phyloP scores from a whole-genome alignment of 2,797 vertebrate species.

The Huso huso region DNA sequence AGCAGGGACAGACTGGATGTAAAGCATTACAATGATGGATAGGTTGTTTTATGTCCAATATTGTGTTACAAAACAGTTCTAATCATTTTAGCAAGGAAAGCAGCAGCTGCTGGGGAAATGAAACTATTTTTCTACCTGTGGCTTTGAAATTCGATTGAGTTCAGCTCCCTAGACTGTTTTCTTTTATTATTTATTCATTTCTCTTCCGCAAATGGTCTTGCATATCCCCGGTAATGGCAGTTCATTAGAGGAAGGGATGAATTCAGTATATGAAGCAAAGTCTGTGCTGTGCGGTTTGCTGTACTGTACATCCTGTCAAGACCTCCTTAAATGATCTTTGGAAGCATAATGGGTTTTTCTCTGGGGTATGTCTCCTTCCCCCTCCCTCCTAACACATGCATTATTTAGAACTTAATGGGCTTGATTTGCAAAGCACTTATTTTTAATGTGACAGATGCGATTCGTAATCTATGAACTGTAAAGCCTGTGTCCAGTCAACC shows the following conservation, averaged over 20 bases:
- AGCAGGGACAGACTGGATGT: not conserved
- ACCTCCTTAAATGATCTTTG: not conserved
- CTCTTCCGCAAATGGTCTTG: conserved; percentile 20
- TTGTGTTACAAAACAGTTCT: conserved; percentile 26
- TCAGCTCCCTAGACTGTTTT: conserved; percentile 22
- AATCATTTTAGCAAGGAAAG: conserved; percentile 22
- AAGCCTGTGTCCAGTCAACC: not conserved
- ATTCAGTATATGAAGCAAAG: conserved; percentile 12
- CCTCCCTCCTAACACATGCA: conserved; percentile 17
- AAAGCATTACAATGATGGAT: conserved; percentile 2
- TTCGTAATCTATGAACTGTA: no score
- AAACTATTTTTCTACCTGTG: conserved; percentile 25
- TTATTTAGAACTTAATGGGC: conserved; percentile 28
- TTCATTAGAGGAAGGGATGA: conserved; percentile 31
- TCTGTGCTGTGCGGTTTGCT: not conserved
- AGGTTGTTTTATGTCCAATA: conserved; percentile 22
- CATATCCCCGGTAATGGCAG: conserved; percentile 23
- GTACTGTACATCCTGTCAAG: not conserved
- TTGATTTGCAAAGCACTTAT: conserved; percentile 35
- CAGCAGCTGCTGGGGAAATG: conserved; percentile 16
- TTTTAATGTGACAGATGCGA: conserved; percentile 27
- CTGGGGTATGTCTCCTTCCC: not conserved
- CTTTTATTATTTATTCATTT: conserved; percentile 9
- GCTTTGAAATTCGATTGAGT: conserved; percentile 32
- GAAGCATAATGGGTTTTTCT: conserved; percentile 3